Base-by-base conservation (phyloP, 2,113 vertebrate species). In the Takifugu bimaculatus region DNA sequence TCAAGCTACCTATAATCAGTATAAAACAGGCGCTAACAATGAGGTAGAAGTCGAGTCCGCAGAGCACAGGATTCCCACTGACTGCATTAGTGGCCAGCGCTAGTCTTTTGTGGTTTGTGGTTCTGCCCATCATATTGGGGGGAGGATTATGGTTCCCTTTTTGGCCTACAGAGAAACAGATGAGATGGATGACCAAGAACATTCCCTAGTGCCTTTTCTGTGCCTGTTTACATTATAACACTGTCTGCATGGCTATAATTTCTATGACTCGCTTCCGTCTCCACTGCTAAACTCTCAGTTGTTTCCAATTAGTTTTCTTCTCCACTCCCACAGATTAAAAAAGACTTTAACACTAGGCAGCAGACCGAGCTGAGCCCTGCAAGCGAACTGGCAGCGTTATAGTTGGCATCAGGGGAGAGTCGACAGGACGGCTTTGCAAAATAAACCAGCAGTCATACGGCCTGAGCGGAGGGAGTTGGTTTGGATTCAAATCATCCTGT, bases 301-400 rank as follows among this genome's bases (percentile, higher is more conserved):
- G 72, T 78, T 84, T 82, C 64, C 70, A 82, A 86, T 86, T 77
- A 86, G 80, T 75, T 75, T 82, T 68, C 60, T 78, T 80, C 63
- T 73, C 74, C 62, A 44, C 69, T 72, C 25, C 76, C 66, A 10
- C 56, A 70, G 70, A 86, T 82, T 76, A 70, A 66, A 67, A 20
- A 74, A 35, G 47, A 65, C 62, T 75, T 65, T 52, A 68, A 70
- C 47, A 27, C 43, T 50, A 5, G 6, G 35, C 49, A 56, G 63
- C 55, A 52, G 58, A 51, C 48, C 64, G 77, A 74, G 59, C 64
- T 57, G 64, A 65, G 65, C 47, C 63, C 60, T 4, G 48, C 74
- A 57, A 57, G 74, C 1, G 5, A 60, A 80, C 69, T 27, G 28
- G n/a, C 51, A 45, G 63, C 28, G 54, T 58, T 39, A 12, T 43